Base-by-base conservation (phyloP, 2,888 invertebrate genomes). In the Rhaphigaster nebulosa region DNA sequence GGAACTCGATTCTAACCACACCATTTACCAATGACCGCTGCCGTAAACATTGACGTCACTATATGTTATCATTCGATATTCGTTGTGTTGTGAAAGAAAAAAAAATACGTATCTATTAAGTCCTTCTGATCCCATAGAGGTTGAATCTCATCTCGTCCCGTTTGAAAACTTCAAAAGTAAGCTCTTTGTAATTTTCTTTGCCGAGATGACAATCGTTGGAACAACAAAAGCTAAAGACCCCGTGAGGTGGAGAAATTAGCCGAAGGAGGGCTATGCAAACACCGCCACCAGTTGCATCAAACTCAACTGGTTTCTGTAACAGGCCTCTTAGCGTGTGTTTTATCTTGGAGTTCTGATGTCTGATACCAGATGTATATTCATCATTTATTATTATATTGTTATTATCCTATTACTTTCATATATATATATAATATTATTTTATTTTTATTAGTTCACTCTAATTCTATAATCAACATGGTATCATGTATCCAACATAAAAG, bases 301-400 rank as follows among this genome's bases (percentile, higher is more conserved):
- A 84, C n/a, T 84, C 84, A 84, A 84, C 80, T 80, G 80, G 80
- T 80, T 26, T 45, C 38, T n/a, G n/a, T n/a, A n/a, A n/a, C 29
- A 65, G 20, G 38, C 15, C 29, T 15, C n/a, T 65, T 60, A 60
- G 13, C 12, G n/a, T 60, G 12, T n/a, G 12, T n/a, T n/a, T 60
- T 60, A 56, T 56, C 56, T 56, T 56, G 52, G 52, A 12, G 4
- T 10, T 45, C 6, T 45, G 4, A 45, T 6, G 10, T 10, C 6
- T 45, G 45, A 45, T 10, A 45, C 45, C 45, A n/a, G n/a, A n/a
- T n/a, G n/a, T n/a, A n/a, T n/a, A n/a, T n/a, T n/a, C n/a, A n/a
- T n/a, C n/a, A n/a, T n/a, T n/a, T n/a, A n/a, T n/a, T n/a, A n/a
- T n/a, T n/a, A n/a, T n/a, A n/a, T n/a, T n/a, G n/a, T n/a, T n/a